Evolutionary conservation across 2,888 invertebrate genomes (phyloP), one percentile per base, ranked within the genome.

Genomic region (Drosophila heteroneura): DNA sequence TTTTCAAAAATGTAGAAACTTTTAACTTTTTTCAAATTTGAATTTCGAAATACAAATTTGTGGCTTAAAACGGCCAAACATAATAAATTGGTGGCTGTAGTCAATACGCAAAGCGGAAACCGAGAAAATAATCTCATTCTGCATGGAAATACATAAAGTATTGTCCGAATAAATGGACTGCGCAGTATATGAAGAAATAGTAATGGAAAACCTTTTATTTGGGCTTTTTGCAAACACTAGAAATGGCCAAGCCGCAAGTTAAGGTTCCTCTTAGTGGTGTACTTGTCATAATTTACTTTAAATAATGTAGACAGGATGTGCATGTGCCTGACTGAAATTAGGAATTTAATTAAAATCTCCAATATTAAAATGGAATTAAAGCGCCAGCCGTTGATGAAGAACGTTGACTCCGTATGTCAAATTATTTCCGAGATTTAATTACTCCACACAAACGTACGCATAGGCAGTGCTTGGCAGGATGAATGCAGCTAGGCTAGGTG

Each of bases 361-460:
- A 81, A 85, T 84, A 84, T 84, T 85, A 84, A 85, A 85, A 84
- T 73, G 86, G 68, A 74, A 84, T 85, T 84, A 81, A 85, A 85
- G 70, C 74, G 67, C 37, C 74, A 73, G 74, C 71, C 57, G 65
- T 72, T 79, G 74, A 79, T 82, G 83, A 70, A 59, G 70, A 63
- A 57, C 74, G 64, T 64, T 65, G 74, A 67, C 79, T 77, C 71
- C 74, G 82, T 76, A 77, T 84, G 82, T 84, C 82, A 85, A 85
- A 85, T 87, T 84, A 82, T 87, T 74, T 79, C 69, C 70, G 63
- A 87, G 85, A 85, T 85, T 87, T 85, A 87, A 85, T 85, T 85
- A 85, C 82, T 79, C 83, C 54, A 63, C 69, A 56, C 60, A 76
- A 64, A 49, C 74, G 49, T 60, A 69, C 76, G 62, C 62, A 74